Base-by-base conservation (phyloP, 2,113 vertebrate species). In the Laterallus jamaicensis region DNA sequence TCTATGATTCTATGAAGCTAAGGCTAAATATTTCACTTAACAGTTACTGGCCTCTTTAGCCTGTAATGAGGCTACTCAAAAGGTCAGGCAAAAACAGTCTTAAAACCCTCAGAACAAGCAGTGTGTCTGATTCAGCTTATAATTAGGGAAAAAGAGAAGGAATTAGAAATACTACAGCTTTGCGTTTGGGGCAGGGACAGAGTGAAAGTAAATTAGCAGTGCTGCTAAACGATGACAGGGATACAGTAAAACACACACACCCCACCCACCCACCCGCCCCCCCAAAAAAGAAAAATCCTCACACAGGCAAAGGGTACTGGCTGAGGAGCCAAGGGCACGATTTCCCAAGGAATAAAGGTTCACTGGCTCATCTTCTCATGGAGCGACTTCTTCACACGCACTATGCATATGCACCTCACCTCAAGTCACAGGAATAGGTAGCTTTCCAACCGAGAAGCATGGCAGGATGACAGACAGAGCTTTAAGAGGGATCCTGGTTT, bases 161-260 rank as follows among this genome's bases (percentile, higher is more conserved):
- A 80, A 84, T 87, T 67, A 66, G 74, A 95, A 93, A 71, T 37
- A 69, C 44, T 40, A 74, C 39, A 88, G 50, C 67, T 88, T 75
- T 82, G 39, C 15, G 66, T 31, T 91, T 66, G 70, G 17, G 63
- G 15, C 12, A 86, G 37, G 29, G 76, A 77, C 19, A 83, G 64
- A 59, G 73, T 24, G 32, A 69, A 92, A 94, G 76, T 28, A 80
- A 64, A 88, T 75, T 14, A 81, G n/a, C 59, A 75, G 54, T 4
- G 5, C 74, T 78, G 66, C 47, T 78, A 47, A 86, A 89, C 42
- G 56, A 83, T 37, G 44, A 81, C 50, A 74, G 2, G 11, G 25
- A 67, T 40, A 75, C 3, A 52, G 39, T 18, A 31, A 66, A 47
- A 62, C 24, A 35, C 35, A 35, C 35, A 35, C 35, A 35, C 35